Percentiles rank a stretch among this genome's conserved stretches.
phyloP scores from a whole-genome alignment of 2,797 vertebrate species.

The Sebastes diaconus region DNA sequence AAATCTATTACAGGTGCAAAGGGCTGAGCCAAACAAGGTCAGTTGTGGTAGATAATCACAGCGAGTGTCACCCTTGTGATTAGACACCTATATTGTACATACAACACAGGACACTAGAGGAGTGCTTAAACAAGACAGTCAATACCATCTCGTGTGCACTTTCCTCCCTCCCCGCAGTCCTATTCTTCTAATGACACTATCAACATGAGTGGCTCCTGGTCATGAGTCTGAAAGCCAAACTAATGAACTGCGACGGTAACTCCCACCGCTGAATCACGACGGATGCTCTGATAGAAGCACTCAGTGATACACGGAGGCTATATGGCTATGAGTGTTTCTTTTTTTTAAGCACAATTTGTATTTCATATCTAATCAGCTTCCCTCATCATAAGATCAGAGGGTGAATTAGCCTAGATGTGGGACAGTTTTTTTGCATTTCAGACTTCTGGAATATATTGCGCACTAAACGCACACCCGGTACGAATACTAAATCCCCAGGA shows the following conservation, averaged over 20 bases:
- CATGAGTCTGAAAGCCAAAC: constrained; percentile 46
- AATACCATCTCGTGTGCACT: constrained; percentile 37
- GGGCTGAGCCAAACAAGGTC: constrained; percentile 40
- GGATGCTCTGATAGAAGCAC: background rate
- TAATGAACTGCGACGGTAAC: constrained; percentile 48
- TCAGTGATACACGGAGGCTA: background rate
- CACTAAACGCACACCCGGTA: no score
- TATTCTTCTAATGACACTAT: constrained; percentile 67
- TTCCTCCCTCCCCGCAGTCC: constrained; percentile 31
- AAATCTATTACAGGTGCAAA: constrained; percentile 71
- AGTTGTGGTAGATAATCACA: constrained; percentile 58
- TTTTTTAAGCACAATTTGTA: background rate
- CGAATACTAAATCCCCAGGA: no score
- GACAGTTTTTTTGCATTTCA: no score
- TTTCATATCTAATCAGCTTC: background rate
- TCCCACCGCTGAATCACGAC: background rate
- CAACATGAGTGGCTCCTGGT: constrained; percentile 39
- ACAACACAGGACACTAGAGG: constrained; percentile 36
- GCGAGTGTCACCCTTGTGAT: constrained; percentile 56
- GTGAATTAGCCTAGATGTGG: no score
- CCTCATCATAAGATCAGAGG: background rate
- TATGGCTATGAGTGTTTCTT: background rate
- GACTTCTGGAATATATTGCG: no score
- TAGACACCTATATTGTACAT: constrained; percentile 43
- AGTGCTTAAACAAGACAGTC: constrained; percentile 61